Evolutionary conservation across 2,113 vertebrate genomes (phyloP).

Genomic region (Labrus mixtus): DNA sequence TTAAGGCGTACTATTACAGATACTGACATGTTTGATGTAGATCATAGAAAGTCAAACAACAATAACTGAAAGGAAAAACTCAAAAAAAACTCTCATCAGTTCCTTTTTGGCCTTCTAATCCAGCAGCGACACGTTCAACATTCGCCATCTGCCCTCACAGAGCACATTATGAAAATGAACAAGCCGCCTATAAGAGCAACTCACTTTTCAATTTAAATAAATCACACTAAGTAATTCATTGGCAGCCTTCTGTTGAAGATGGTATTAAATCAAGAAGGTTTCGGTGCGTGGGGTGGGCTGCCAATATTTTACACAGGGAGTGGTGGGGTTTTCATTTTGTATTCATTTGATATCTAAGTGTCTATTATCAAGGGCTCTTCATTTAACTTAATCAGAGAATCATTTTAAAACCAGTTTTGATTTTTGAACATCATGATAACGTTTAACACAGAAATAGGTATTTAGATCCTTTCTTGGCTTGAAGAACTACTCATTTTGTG

Average conservation of each 20-base stretch:
- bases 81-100: background rate
- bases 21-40: background rate
- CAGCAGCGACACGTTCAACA: background rate
- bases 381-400: background rate
- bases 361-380: background rate
- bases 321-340: background rate
- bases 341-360: background rate
- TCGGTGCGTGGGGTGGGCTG: background rate
- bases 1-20: background rate
- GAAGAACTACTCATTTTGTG: too few species aligned
- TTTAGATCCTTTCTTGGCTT: too few species aligned
- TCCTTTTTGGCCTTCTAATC: background rate
- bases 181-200: background rate
- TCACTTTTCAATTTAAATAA: slow-evolving; percentile 9
- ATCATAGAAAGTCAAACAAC: background rate
- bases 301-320: background rate
- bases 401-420: background rate
- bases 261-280: slow-evolving; percentile 7
- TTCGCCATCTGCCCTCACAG: background rate
- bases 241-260: slow-evolving; percentile 3
- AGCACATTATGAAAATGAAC: slow-evolving; percentile 29
- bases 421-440: background rate
- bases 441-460: background rate
- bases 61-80: background rate
- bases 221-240: slow-evolving; percentile 35